A percentile compares a stretch with the other conserved stretches of the same genome.
phyloP scores from a whole-genome alignment of 2,888 invertebrate species.

The Pyrocoelia pectoralis region DNA sequence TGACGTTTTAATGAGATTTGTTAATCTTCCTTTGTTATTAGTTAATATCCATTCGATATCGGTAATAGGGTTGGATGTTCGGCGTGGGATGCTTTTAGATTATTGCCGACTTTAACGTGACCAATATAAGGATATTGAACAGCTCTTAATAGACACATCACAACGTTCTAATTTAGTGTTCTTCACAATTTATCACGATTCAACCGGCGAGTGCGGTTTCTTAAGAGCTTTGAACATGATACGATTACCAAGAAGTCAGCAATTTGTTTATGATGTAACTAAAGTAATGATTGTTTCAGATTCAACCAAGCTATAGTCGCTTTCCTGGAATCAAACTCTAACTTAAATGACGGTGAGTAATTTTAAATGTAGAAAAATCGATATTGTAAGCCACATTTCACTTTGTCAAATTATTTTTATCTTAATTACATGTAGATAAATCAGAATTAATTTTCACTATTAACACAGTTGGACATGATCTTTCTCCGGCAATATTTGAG shows the following conservation, averaged over 20 bases:
- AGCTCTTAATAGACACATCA: slow-evolving; percentile 37
- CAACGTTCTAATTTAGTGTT: slow-evolving; percentile 33
- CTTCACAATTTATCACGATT: slow-evolving; percentile 18
- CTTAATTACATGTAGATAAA: slow-evolving; percentile 30
- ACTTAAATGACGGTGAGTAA: slow-evolving; percentile 53
- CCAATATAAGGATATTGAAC: too few relatives aligned
- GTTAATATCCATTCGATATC: slow-evolving; percentile 38
- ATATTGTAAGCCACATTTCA: background rate
- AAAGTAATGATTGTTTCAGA: slow-evolving; percentile 54
- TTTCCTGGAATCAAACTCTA: slow-evolving; percentile 48
- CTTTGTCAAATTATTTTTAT: background rate
- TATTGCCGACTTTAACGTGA: slow-evolving; percentile 34
- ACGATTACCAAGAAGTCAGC: slow-evolving; percentile 10
- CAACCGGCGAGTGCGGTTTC: too few relatives aligned
- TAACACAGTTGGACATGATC: slow-evolving; percentile 15
- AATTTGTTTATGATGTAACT: slow-evolving; percentile 7
- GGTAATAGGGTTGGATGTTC: slow-evolving; percentile 37
- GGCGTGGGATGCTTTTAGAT: slow-evolving; percentile 39
- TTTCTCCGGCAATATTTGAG: slow-evolving; percentile 7
- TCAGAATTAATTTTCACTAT: slow-evolving; percentile 24
- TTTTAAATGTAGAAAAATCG: background rate
- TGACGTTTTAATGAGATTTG: slow-evolving; percentile 37
- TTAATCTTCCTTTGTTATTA: slow-evolving; percentile 36
- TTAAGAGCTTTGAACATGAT: slow-evolving; percentile 2
- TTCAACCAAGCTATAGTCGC: slow-evolving; percentile 57